A percentile compares a stretch with the other conserved stretches of the same genome.
phyloP scores from a whole-genome alignment of 2,113 vertebrate genomes.

The Blennius ocellaris region DNA sequence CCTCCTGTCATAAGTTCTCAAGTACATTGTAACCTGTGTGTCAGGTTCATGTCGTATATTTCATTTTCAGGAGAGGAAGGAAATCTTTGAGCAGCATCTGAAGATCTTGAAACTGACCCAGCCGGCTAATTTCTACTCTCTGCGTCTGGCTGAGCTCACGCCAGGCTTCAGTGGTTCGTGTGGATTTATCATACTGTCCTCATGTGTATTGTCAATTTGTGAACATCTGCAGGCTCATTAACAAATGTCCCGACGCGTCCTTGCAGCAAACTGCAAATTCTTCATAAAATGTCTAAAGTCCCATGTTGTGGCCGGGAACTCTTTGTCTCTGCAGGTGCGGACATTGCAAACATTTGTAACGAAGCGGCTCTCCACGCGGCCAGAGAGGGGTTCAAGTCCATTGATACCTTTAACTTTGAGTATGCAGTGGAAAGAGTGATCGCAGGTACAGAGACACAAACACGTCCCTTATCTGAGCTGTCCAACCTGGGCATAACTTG shows the following conservation, averaged over 20 bases:
- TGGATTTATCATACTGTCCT: background rate
- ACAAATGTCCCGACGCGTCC: too few relatives aligned
- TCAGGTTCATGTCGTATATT: background rate
- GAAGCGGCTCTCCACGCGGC: constrained; percentile 96
- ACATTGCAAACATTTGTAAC: constrained; percentile 98
- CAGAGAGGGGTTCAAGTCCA: constrained; percentile 91
- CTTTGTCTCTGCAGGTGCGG: constrained; percentile 86
- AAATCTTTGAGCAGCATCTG: constrained; percentile 97
- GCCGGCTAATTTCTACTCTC: constrained; percentile 90
- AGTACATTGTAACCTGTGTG: background rate
- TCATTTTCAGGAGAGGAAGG: constrained; percentile 89
- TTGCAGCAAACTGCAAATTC: too few relatives aligned
- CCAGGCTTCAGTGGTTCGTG: constrained; percentile 94
- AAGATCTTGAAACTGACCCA: constrained; percentile 93
- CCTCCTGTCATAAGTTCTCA: too few relatives aligned
- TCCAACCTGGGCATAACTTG: background rate
- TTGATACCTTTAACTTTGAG: constrained; percentile 93
- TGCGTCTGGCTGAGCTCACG: constrained; percentile 93
- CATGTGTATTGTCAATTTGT: background rate
- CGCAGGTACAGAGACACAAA: constrained; percentile 83
- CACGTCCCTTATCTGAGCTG: background rate
- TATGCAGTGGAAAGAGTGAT: constrained; percentile 95
- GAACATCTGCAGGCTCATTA: constrained; percentile 10
- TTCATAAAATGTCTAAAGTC: background rate
- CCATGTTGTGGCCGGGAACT: background rate